Conservation (phyloP, 2,797 vertebrate genomes). For the Microchirus variegatus region DNA sequence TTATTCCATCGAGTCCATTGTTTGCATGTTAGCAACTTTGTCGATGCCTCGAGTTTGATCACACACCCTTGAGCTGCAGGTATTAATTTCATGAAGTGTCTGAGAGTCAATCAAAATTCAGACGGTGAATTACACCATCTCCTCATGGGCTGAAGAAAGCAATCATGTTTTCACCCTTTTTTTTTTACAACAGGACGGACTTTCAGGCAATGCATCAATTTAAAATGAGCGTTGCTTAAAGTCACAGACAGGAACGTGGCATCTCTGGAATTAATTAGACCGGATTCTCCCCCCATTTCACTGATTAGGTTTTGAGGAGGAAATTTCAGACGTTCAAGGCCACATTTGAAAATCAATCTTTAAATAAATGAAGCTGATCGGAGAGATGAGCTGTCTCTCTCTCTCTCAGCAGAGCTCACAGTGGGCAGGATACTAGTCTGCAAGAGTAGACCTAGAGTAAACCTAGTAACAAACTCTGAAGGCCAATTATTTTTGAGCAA, state of each 20-base stretch:
- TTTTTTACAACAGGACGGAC: not conserved
- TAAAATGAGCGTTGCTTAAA: conserved; percentile 62
- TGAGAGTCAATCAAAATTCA: conserved; percentile 40
- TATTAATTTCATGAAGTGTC: conserved; percentile 55
- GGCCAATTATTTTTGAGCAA: no score
- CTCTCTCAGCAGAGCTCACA: not conserved
- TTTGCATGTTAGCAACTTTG: conserved; percentile 21
- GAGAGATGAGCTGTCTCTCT: conserved; percentile 40
- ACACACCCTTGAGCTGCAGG: conserved; percentile 28
- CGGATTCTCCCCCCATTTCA: conserved; percentile 50
- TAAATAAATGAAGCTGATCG: conserved; percentile 59
- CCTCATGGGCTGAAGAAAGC: conserved; percentile 56
- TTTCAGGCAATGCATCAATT: conserved; percentile 53
- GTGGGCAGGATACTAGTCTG: no score
- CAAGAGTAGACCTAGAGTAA: no score
- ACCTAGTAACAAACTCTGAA: no score
- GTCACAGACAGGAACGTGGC: conserved; percentile 62
- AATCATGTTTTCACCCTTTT: conserved; percentile 54
- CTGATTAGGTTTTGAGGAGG: conserved; percentile 28
- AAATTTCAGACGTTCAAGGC: conserved; percentile 58
- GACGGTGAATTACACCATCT: conserved; percentile 58
- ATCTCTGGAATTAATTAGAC: conserved; percentile 68
- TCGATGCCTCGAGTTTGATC: conserved; percentile 4
- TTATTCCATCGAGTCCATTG: no score
- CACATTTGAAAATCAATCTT: conserved; percentile 56